phyloP scores from a whole-genome alignment of 2,797 vertebrate species.

The Phoeniculus purpureus region DNA sequence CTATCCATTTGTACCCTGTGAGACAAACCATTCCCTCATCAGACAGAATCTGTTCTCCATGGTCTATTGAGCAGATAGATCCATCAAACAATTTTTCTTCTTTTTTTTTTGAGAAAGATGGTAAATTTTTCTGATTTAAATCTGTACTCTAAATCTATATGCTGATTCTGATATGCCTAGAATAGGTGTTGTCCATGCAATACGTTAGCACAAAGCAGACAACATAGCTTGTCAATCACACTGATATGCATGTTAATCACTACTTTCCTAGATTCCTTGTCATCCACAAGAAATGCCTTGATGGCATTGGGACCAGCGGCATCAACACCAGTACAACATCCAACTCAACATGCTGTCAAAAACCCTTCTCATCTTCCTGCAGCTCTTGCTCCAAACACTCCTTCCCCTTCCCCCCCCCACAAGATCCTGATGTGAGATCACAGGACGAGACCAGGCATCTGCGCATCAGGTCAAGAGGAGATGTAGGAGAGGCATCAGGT shows the following conservation, averaged over 20 bases:
- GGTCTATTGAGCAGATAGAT: not conserved
- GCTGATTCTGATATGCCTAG: conserved; percentile 41
- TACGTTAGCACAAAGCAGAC: conserved; percentile 47
- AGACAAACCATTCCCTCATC: not conserved
- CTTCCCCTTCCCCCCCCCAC: conserved; percentile 22
- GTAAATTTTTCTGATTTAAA: conserved; percentile 35
- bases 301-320: conserved; percentile 68
- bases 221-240: conserved; percentile 54
- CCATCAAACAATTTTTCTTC: conserved; percentile 16
- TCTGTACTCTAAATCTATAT: not conserved
- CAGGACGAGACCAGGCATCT: conserved; percentile 57
- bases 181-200: conserved; percentile 29
- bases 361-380: conserved; percentile 67
- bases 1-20: not conserved
- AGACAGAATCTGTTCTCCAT: not conserved
- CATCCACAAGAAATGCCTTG: conserved; percentile 70
- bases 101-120: not conserved
- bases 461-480: conserved; percentile 60
- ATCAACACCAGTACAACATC: conserved; percentile 62
- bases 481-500: conserved; percentile 67
- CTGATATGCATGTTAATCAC: conserved; percentile 71
- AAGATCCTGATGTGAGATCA: conserved; percentile 65
- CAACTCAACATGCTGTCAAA: conserved; percentile 68
- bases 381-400: conserved; percentile 63
- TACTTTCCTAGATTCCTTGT: conserved; percentile 75